These are phyloP conservation scores for Macquaria australasica DNA, from an alignment of 2,113 vertebrate species.

Conservation along the genomic window DNA sequence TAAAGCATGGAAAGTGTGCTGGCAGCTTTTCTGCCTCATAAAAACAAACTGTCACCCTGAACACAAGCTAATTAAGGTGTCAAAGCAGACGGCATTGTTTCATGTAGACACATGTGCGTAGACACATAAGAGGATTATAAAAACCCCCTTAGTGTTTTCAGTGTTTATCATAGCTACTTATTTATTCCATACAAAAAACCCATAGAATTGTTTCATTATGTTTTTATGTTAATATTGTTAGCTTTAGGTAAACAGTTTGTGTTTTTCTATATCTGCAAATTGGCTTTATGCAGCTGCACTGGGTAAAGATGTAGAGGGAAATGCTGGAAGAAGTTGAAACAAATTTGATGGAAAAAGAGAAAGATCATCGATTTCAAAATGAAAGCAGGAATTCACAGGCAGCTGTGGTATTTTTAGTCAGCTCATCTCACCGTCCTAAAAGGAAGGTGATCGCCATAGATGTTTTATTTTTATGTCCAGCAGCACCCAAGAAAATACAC, in stretches of 20 bases:
- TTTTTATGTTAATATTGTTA: not conserved
- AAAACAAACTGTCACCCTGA: constrained; percentile 72
- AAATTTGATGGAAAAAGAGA: not conserved
- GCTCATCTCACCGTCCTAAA: not conserved
- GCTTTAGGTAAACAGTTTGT: not conserved
- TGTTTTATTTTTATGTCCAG: constrained; percentile 31
- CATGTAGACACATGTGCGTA: constrained; percentile 55
- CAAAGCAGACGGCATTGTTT: constrained; percentile 70
- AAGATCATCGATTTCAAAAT: not conserved
- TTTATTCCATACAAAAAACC: not conserved
- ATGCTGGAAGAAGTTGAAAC: not conserved
- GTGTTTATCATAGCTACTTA: constrained; percentile 6
- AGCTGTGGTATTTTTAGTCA: not conserved
- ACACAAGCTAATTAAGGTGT: constrained; percentile 78
- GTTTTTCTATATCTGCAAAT: not conserved
- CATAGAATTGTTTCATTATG: not conserved
- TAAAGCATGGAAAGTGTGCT: constrained; percentile 60
- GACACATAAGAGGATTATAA: constrained; percentile 47
- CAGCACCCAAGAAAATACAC: not conserved
- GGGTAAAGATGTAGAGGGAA: not conserved
- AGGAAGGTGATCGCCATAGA: not conserved
- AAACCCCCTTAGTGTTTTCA: constrained; percentile 19
- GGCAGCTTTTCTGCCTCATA: constrained; percentile 76
- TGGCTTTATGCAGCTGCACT: not conserved
- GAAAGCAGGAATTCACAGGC: constrained; percentile 12